A percentile compares a stretch with the other conserved stretches of the same genome.
These are phyloP conservation scores for Bambusicola thoracicus DNA, from an alignment of 2,113 vertebrate species.

Conservation along the genomic window DNA sequence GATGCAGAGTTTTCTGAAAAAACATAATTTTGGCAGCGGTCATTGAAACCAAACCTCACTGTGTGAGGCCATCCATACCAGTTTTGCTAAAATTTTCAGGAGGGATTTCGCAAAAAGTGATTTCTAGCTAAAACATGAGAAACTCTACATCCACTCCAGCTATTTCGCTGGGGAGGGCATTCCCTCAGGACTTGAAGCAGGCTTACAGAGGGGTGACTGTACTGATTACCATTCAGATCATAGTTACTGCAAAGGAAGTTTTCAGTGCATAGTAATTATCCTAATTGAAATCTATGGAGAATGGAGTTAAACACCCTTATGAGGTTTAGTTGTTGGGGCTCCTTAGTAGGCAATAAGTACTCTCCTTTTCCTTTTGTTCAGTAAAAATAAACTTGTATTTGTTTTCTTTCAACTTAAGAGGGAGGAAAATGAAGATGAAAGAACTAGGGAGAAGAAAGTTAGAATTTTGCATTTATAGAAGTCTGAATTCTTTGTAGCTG, in stretches of 20 bases:
- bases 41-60: not conserved
- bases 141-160: not conserved
- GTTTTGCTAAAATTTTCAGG: not conserved
- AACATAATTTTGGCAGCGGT: conserved; percentile 37
- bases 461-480: not conserved
- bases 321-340: not conserved
- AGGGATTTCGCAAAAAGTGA: not conserved
- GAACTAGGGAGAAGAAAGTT: not conserved
- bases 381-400: not conserved
- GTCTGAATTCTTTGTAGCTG: not conserved
- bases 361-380: not conserved
- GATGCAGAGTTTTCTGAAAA: conserved; percentile 47
- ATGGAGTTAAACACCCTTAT: conserved; percentile 11
- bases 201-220: not conserved
- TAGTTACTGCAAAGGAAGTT: not conserved
- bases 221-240: not conserved
- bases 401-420: not conserved
- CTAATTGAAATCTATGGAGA: not conserved
- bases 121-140: not conserved
- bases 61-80: not conserved
- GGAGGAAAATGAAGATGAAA: not conserved
- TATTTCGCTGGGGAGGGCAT: not conserved
- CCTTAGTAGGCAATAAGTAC: not conserved
- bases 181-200: not conserved
- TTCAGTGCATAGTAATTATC: conserved; percentile 10